Evolutionary conservation across 2,797 vertebrate genomes (phyloP), one percentile per base, ranked within the genome.

Genomic region (Sebastes paucispinis): DNA sequence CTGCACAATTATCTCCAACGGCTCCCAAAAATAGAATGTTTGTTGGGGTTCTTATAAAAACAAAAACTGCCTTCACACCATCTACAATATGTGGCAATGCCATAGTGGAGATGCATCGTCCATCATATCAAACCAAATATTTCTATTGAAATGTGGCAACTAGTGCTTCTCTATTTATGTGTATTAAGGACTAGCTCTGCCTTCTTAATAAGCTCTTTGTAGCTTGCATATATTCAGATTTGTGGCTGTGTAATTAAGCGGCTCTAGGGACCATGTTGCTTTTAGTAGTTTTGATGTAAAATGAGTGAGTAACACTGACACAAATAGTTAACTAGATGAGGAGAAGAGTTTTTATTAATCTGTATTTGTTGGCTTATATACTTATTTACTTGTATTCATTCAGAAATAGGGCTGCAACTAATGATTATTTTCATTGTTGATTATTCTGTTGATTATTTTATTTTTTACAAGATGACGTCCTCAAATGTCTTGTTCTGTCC

Each of bases 171-270:
- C 67, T 31, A 32, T 79, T 34, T 69, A 60, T 39, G 11, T 57
- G 24, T 24, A 24, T 24, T 24, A 22, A 80, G 2, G 43, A 68
- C 60, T 29, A 2, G 18, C 16, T 52, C 34, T 73, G 60, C 34
- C 22, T 62, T 75, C 6, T 77, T 65, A 70, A 63, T 32, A 39
- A 66, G 72, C 43, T 71, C 7, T 64, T 60, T 57, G 66, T 22
- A 16, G 32, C 24, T 70, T 79, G 73, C 55, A 77, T 63, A 63
- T 62, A 73, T 81, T 72, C 25, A 14, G 47, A 79, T 73, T 31
- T 20, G 16, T 18, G 43, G 43, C 43, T 8, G 29, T 47, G 18
- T 77, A 64, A 57, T 8, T 31, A n/a, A 65, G 62, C 3, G 6
- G 14, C 76, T 75, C 57, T n/a, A 1, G 55, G 68, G 79, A 75